Conservation (phyloP, 1,140 invertebrate genomes). For the Megathymus violae region DNA sequence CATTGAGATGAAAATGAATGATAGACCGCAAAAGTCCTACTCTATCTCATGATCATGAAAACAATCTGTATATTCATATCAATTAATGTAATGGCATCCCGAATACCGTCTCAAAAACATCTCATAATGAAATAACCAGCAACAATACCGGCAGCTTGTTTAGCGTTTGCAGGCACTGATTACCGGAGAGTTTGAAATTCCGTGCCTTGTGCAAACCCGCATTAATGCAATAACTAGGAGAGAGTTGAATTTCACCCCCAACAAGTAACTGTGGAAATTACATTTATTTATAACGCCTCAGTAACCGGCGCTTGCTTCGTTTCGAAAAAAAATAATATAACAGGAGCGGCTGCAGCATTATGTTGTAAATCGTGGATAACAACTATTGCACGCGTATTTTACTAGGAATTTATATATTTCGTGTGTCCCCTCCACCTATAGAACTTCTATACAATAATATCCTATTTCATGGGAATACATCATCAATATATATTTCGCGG, state of each 20-base stretch:
- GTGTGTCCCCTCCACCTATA: no score
- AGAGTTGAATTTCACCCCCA: conserved; percentile 3
- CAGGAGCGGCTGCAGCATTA: no score
- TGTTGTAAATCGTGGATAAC: no score
- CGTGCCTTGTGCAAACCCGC: conserved; percentile 26
- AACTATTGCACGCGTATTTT: no score
- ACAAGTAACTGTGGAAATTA: conserved; percentile 11
- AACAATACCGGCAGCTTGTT: conserved; percentile 24
- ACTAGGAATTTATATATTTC: no score
- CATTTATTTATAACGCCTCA: conserved; percentile 14
- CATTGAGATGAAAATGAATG: no score
- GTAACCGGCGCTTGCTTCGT: not conserved
- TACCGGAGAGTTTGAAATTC: conserved; percentile 26
- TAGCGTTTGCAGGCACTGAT: conserved; percentile 24
- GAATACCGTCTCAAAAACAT: conserved; percentile 6
- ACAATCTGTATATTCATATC: no score
- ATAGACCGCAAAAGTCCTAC: no score
- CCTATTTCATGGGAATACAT: no score
- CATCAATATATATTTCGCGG: no score
- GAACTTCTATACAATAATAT: not conserved
- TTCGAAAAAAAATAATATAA: not conserved
- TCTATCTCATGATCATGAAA: no score
- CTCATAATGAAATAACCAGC: conserved; percentile 17
- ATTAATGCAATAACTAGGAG: conserved; percentile 29
- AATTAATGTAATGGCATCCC: not conserved